Evolutionary conservation across 1,140 invertebrate species (phyloP), one percentile per base, ranked within the genome.

Genomic region (Mycetomoellerius zeteki): DNA sequence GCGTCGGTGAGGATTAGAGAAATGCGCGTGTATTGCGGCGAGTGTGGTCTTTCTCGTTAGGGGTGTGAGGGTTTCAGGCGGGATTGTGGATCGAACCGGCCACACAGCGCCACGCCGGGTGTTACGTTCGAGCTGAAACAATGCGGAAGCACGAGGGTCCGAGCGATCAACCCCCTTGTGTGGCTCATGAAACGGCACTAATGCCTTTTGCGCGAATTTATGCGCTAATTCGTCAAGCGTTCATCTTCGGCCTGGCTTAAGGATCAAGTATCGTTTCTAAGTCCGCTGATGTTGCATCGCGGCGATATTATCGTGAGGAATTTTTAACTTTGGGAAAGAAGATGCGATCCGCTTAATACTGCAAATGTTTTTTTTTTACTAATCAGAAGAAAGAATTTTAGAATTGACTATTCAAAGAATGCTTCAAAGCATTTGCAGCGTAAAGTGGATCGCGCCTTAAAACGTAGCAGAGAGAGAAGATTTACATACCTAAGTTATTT

Each of bases 1-100:
- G 14, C 50, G 56, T 56, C 71, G n/a, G 33, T 58, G 24, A 58
- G 50, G 12, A 47, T 30, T n/a, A 24, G 33, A 47, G 54, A 47
- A 69, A 82, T 24, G 19, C 24, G 24, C 24, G 52, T 19, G 54
- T 72, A 19, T 37, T 24, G 24, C 30, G 37, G 52, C 67, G 24
- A 69, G 67, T 43, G 33, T 43, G 24, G 43, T 60, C 16, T 8
- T 1, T 30, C 30, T 16, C 16, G 58, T 65, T 60, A 52, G 64
- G n/a, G 16, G 67, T 82, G 37, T 72, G 56, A 56, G 58, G 65
- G 60, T 75, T 58, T 52, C 58, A 73, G 47, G 56, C 86, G 75
- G 78, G 85, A 91, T 92, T 92, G 90, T 84, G 82, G 58, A 90
- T 56, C 80, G 87, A 90, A 91, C 89, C 86, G 90, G 90, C 91